These are phyloP conservation scores for Ochropleura plecta DNA, from an alignment of 2,888 invertebrate species.

Conservation along the genomic window DNA sequence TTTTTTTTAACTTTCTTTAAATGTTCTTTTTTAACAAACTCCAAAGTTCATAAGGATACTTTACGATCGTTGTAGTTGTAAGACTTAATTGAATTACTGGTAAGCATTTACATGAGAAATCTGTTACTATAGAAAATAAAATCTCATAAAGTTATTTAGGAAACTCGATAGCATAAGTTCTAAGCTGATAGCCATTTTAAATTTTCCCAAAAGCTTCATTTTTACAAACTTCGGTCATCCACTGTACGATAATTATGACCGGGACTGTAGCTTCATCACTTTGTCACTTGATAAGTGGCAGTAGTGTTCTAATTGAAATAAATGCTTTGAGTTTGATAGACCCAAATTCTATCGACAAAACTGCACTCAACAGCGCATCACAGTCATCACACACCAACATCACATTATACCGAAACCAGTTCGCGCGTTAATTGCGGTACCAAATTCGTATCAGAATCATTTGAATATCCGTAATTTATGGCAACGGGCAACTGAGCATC, in stretches of 20 bases:
- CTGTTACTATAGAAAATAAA: background rate
- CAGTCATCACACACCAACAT: too few species aligned
- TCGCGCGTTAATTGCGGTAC: constrained; percentile 89
- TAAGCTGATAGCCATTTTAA: background rate
- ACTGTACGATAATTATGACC: background rate
- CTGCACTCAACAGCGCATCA: constrained; percentile 49
- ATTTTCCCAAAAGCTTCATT: background rate
- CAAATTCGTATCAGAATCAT: constrained; percentile 89
- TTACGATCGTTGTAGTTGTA: background rate
- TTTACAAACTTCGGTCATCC: background rate
- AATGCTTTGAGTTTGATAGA: constrained; percentile 13
- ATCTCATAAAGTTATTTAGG: background rate
- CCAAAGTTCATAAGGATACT: background rate
- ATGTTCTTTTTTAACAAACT: background rate
- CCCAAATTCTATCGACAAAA: constrained; percentile 55
- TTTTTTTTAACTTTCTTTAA: too few species aligned
- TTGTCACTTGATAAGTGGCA: too few species aligned
- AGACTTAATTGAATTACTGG: background rate
- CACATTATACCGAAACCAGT: constrained; percentile 85
- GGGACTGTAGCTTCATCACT: too few species aligned
- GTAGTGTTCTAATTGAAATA: too few species aligned
- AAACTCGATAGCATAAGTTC: background rate
- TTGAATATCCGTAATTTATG: constrained; percentile 90
- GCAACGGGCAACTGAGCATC: constrained; percentile 82
- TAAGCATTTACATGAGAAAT: background rate